phyloP scores from a whole-genome alignment of 2,797 vertebrate species.

The Poecilia velifera region DNA sequence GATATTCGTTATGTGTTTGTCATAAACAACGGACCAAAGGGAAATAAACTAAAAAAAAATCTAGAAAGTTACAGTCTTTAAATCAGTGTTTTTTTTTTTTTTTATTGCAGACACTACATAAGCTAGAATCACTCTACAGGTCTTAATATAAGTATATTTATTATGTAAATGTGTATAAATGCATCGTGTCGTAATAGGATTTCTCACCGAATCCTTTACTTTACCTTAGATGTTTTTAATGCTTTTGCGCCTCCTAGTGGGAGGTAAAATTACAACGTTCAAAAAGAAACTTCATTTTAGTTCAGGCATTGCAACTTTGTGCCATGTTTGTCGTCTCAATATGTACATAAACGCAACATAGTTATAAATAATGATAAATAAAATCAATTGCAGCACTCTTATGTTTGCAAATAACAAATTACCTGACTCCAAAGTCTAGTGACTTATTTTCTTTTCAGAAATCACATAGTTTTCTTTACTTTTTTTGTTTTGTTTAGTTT shows the following conservation, averaged over 20 bases:
- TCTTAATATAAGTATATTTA: background rate
- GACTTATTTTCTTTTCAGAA: background rate
- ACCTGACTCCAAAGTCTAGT: background rate
- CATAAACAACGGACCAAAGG: background rate
- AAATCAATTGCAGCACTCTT: background rate
- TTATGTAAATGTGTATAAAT: background rate
- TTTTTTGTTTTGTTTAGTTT: background rate
- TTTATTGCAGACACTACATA: background rate
- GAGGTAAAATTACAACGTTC: background rate
- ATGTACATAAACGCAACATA: background rate
- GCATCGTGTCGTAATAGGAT: background rate
- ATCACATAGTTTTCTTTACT: background rate
- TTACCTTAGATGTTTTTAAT: constrained; percentile 25
- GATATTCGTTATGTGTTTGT: background rate
- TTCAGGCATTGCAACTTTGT: background rate
- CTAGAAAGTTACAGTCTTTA: background rate
- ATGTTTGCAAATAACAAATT: background rate
- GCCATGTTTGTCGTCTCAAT: background rate
- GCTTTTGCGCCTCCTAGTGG: constrained; percentile 63
- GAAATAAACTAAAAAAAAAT: background rate
- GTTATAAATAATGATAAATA: background rate
- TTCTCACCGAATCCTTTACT: background rate
- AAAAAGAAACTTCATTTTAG: background rate
- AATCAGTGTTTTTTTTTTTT: background rate
- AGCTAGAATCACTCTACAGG: background rate